Conservation (phyloP, 2,888 invertebrate genomes). For the Sphaerophoria rueppellii region DNA sequence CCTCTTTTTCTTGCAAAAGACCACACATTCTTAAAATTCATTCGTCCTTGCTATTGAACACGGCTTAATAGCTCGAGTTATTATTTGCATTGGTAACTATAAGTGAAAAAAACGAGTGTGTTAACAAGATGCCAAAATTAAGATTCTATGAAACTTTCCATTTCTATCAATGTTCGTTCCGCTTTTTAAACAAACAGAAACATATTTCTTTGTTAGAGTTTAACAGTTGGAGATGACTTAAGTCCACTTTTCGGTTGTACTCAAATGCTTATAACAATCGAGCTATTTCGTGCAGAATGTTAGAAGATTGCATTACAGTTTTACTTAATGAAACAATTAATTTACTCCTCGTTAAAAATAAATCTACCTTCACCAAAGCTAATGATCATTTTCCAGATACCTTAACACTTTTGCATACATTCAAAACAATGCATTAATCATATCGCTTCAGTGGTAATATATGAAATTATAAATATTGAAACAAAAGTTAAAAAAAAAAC, state of each 20-base stretch:
- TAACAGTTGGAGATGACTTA: no score
- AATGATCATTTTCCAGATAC: not conserved
- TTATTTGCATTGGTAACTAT: not conserved
- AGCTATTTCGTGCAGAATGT: no score
- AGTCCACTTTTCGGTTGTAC: no score
- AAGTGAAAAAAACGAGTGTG: slow-evolving; percentile 4
- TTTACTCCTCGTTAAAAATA: no score
- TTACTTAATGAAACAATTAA: no score
- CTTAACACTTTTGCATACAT: not conserved
- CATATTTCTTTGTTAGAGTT: not conserved
- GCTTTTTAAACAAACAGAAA: slow-evolving; percentile 64
- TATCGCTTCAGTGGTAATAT: slow-evolving; percentile 25
- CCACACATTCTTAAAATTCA: no score
- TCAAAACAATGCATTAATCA: slow-evolving; percentile 33
- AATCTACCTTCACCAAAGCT: no score
- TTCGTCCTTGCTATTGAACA: no score
- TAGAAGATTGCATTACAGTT: no score
- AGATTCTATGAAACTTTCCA: slow-evolving; percentile 57
- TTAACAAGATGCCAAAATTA: slow-evolving; percentile 20
- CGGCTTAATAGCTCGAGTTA: no score
- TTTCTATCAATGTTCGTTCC: slow-evolving; percentile 63
- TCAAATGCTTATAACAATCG: no score
- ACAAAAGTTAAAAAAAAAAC: slow-evolving; percentile 34
- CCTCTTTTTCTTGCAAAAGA: no score
- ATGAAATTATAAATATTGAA: slow-evolving; percentile 39